Evolutionary conservation across 2,113 vertebrate species (phyloP).

Genomic region (Pangasianodon gigas): DNA sequence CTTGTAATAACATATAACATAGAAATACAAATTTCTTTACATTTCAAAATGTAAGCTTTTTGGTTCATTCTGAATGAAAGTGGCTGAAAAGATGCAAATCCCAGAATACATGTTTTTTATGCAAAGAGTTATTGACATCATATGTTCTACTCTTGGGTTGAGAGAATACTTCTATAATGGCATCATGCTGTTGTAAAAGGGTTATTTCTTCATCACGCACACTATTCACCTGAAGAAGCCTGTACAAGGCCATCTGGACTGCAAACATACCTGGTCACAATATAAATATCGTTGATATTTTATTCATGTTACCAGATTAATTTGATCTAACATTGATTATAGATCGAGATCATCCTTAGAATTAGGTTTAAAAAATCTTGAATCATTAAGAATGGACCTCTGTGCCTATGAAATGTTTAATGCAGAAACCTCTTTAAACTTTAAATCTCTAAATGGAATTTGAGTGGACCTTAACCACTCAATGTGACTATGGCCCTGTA

Average conservation of each 20-base stretch:
- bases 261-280: not conserved
- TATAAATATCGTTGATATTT: not conserved
- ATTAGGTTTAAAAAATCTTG: not conserved
- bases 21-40: not conserved
- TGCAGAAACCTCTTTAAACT: not conserved
- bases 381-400: not conserved
- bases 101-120: not conserved
- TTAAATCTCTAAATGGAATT: not conserved
- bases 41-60: not conserved
- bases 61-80: not conserved
- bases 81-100: not conserved
- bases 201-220: not conserved
- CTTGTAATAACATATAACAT: no score
- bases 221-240: not conserved
- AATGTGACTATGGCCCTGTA: slow-evolving; percentile 1
- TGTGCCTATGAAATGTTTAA: slow-evolving; percentile 8
- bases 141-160: not conserved
- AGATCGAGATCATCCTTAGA: not conserved
- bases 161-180: not conserved
- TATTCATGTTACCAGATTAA: not conserved
- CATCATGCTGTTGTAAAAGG: not conserved
- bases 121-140: not conserved
- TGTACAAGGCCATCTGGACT: not conserved
- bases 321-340: not conserved
- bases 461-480: not conserved